Conservation (phyloP, 2,113 vertebrate genomes). For the Thymallus thymallus region DNA sequence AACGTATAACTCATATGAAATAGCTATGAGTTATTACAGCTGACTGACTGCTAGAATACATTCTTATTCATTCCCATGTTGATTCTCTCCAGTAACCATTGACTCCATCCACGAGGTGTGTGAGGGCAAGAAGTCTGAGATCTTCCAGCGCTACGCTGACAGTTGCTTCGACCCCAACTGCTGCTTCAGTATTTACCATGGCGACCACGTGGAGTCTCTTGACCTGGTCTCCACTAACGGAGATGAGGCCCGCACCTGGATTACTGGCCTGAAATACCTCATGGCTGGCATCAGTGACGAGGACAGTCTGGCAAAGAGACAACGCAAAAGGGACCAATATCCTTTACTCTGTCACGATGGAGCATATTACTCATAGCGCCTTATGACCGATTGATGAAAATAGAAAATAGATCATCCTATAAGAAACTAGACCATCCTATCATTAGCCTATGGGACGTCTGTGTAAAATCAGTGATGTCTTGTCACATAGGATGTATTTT, state of each 20-base stretch:
- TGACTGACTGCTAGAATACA: neutral
- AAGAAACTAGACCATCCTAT: too few species aligned
- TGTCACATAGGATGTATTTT: too few species aligned
- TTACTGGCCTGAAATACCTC: slow-evolving; percentile 92
- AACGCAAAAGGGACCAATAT: slow-evolving; percentile 96
- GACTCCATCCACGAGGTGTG: slow-evolving; percentile 95
- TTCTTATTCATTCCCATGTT: neutral
- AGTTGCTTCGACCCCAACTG: slow-evolving; percentile 91
- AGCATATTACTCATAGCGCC: neutral
- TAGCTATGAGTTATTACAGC: too few species aligned
- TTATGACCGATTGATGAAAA: neutral
- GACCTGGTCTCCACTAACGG: slow-evolving; percentile 85
- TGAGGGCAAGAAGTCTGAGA: slow-evolving; percentile 90
- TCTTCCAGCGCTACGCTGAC: slow-evolving; percentile 87
- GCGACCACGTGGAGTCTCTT: slow-evolving; percentile 87
- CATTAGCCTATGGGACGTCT: too few species aligned
- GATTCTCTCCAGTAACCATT: slow-evolving; percentile 69
- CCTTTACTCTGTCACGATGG: slow-evolving; percentile 67
- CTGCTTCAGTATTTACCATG: slow-evolving; percentile 95
- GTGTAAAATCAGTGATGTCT: neutral
- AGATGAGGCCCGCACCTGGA: slow-evolving; percentile 89
- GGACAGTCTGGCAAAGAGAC: slow-evolving; percentile 90
- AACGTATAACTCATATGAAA: too few species aligned
- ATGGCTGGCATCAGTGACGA: slow-evolving; percentile 96
- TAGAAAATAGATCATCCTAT: neutral